These are phyloP conservation scores for Chrosomus eos DNA, from an alignment of 2,797 vertebrate genomes.

Conservation along the genomic window DNA sequence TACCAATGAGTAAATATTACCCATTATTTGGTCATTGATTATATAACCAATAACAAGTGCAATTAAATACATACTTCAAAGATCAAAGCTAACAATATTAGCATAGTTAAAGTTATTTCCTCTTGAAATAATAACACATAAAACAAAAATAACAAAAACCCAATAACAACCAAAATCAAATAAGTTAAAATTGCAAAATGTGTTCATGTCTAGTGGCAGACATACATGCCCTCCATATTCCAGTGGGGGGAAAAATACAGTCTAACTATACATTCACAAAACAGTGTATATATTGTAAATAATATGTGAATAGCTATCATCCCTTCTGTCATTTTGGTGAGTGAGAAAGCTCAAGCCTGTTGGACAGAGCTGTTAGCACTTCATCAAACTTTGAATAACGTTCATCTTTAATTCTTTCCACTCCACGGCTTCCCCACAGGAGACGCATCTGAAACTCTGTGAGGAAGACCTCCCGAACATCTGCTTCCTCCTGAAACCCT, in stretches of 20 bases:
- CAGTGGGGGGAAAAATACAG: too few species aligned
- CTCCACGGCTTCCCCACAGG: conserved; percentile 92
- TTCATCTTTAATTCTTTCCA: conserved; percentile 81
- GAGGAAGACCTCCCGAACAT: conserved; percentile 87
- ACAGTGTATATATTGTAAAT: background rate
- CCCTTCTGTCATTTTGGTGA: conserved; percentile 70
- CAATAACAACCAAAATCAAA: conserved; percentile 29
- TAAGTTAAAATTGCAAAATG: conserved; percentile 18
- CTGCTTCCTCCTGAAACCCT: conserved; percentile 86
- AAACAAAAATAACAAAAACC: conserved; percentile 7
- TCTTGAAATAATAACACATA: conserved; percentile 15
- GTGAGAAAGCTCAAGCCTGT: conserved; percentile 86
- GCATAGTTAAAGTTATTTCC: conserved; percentile 11
- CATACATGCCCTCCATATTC: background rate
- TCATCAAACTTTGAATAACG: conserved; percentile 91
- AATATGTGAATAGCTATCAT: background rate
- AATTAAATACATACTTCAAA: conserved; percentile 8
- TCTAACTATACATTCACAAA: background rate
- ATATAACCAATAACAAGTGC: conserved; percentile 15
- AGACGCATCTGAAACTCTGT: conserved; percentile 96
- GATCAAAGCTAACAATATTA: conserved; percentile 3
- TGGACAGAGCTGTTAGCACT: conserved; percentile 90
- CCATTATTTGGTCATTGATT: conserved; percentile 18
- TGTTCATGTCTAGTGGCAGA: background rate
- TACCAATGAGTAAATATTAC: conserved; percentile 28